Evolutionary conservation across 2,797 vertebrate genomes (phyloP).

Genomic region (Podargus strigoides): DNA sequence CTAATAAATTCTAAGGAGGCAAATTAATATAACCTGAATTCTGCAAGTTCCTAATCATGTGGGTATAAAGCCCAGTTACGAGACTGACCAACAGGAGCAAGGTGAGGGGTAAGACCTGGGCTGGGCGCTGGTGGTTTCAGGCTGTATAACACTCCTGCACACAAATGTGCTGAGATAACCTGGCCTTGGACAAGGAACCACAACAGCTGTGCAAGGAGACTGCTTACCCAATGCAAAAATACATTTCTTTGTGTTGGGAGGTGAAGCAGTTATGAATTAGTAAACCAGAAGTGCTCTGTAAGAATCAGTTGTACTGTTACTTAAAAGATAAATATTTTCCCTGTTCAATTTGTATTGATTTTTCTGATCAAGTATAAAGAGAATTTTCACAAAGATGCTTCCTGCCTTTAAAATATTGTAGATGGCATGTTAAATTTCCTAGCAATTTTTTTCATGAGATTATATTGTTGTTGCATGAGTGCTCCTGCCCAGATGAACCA

Average conservation of each 20-base stretch:
- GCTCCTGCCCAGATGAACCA: background rate
- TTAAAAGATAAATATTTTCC: background rate
- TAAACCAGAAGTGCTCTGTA: background rate
- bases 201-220: background rate
- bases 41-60: background rate
- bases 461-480: background rate
- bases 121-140: background rate
- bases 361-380: constrained; percentile 6
- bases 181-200: background rate
- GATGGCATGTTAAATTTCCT: background rate
- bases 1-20: background rate
- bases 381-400: background rate
- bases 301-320: background rate
- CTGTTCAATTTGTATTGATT: background rate
- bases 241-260: background rate
- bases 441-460: background rate
- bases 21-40: background rate
- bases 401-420: background rate
- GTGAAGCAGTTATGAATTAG: background rate
- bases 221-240: background rate
- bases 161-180: background rate
- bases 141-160: background rate
- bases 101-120: background rate
- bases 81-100: background rate
- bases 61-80: rapidly evolving